Base-by-base conservation (phyloP, 2,888 invertebrate genomes). In the Drosophila bunnanda region DNA sequence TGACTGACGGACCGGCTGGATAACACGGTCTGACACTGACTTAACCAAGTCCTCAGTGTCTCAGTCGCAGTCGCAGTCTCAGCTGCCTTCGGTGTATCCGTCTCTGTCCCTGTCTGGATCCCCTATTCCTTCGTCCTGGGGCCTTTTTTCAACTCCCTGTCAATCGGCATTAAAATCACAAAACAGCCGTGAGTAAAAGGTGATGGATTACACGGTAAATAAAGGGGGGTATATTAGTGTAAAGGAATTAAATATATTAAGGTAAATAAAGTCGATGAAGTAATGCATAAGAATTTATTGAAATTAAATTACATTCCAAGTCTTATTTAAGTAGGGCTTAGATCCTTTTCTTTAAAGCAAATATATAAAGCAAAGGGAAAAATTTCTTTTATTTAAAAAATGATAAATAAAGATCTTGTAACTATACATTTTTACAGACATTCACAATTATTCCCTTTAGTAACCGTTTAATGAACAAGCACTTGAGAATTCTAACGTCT, bases 111-210 rank as follows among this genome's bases (percentile, higher is more conserved):
- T 22, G 50, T 20, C 32, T 32, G 20, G 34, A 34, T 52, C 34
- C 50, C 20, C 50, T 52, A 34, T 20, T 50, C 32, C 50, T 34
- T 20, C 71, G 71, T 30, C 72, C 68, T 2, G 4, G 43, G 22
- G 9, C 28, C 39, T 30, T 15, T 25, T 12, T 55, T 32, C 68
- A 9, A 22, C 69, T 75, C 77, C 77, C 76, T 83, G 88, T 83
- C 86, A 83, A 83, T 83, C 83, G 83, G 87, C 80, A 83, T 83
- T 83, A 83, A 83, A 88, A 83, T 83, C 83, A 83, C 82, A 88
- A 83, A 88, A 88, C 83, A 88, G 65, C 57, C 65, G 53, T 65
- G 66, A 25, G 56, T 52, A 28, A 56, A 38, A 39, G 38, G 67
- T 41, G 69, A 55, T 39, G 39, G 56, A 30, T 68, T 65, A 43